Percentiles rank a stretch among this genome's conserved stretches.
Evolutionary conservation across 2,888 invertebrate species (phyloP).

Genomic region (Apamea monoglypha): DNA sequence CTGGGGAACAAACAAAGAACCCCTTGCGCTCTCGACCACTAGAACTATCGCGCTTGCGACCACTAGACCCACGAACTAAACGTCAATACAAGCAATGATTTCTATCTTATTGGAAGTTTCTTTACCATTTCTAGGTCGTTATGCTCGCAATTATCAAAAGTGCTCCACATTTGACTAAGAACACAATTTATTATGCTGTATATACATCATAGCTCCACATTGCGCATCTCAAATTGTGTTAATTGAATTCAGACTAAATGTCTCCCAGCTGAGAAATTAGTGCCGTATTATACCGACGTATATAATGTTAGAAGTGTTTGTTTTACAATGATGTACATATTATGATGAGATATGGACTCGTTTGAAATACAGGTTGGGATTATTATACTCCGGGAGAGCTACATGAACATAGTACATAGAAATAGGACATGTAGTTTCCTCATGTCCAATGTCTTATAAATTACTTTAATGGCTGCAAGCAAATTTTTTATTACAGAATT

Average conservation of each 20-base stretch:
- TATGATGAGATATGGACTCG: background rate
- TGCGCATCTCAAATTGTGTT: constrained; percentile 4
- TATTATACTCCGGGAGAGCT: background rate
- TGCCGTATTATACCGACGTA: constrained; percentile 17
- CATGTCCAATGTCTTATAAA: background rate
- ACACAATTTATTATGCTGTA: constrained; percentile 16
- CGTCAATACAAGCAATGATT: background rate
- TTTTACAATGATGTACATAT: background rate
- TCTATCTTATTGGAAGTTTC: background rate
- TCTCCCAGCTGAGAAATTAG: constrained; percentile 48
- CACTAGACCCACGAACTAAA: background rate
- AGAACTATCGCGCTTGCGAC: background rate
- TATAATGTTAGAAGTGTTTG: background rate
- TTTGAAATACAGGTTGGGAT: constrained; percentile 27
- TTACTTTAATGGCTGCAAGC: background rate
- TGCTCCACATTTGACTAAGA: background rate
- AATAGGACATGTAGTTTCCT: background rate
- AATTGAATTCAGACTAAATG: constrained; percentile 41
- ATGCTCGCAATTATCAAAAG: constrained; percentile 3
- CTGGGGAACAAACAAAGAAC: background rate
- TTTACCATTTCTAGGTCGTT: background rate
- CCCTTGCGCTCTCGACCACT: background rate
- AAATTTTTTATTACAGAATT: background rate
- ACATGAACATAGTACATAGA: background rate
- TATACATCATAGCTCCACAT: constrained; percentile 18